Percentiles rank a stretch among this genome's conserved stretches.
Evolutionary conservation across 1,140 invertebrate genomes (phyloP).

Genomic region (Papilio polytes): DNA sequence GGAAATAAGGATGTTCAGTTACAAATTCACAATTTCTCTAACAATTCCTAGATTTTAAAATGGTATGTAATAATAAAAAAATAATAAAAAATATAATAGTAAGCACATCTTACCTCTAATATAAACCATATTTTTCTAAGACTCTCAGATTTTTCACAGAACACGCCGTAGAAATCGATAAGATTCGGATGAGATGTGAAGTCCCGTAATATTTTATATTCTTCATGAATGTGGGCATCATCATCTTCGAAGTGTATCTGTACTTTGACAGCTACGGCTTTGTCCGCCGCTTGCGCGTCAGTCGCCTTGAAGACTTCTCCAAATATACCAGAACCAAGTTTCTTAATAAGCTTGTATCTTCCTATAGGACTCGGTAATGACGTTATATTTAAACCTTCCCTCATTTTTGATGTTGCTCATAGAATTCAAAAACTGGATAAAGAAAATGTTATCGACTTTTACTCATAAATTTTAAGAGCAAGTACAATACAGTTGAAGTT

Average conservation of each 20-base stretch:
- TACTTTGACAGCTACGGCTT: slow-evolving; percentile 92
- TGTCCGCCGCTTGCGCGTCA: slow-evolving; percentile 88
- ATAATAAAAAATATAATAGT: too few relatives aligned
- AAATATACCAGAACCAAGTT: slow-evolving; percentile 90
- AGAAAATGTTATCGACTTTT: not conserved
- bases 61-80: too few relatives aligned
- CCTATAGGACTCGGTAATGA: slow-evolving; percentile 87
- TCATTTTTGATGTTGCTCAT: slow-evolving; percentile 60
- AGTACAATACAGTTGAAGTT: not conserved
- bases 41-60: not conserved
- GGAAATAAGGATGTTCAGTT: slow-evolving; percentile 56
- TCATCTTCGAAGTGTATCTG: slow-evolving; percentile 89
- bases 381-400: slow-evolving; percentile 78
- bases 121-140: slow-evolving; percentile 94
- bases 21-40: not conserved
- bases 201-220: slow-evolving; percentile 92
- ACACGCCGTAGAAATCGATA: slow-evolving; percentile 93
- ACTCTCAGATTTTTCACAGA: slow-evolving; percentile 86
- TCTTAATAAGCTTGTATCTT: slow-evolving; percentile 86
- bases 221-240: slow-evolving; percentile 90
- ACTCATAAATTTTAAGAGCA: not conserved
- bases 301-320: slow-evolving; percentile 90
- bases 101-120: slow-evolving; percentile 88
- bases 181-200: slow-evolving; percentile 91
- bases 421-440: not conserved